Conservation (phyloP, 2,113 vertebrate species). For the Gavia stellata region DNA sequence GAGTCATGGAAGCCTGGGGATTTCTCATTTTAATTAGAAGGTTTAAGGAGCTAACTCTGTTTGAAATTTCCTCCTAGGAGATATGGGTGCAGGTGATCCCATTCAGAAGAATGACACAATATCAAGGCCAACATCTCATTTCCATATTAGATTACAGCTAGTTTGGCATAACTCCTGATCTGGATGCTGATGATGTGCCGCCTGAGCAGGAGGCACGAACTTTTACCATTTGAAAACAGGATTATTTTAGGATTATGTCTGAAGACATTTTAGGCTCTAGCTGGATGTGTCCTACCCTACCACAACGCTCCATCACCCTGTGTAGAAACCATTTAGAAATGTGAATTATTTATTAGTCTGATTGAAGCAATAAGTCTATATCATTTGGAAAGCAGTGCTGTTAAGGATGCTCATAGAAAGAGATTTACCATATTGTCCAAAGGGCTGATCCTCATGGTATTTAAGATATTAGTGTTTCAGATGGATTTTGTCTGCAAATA, state of each 20-base stretch:
- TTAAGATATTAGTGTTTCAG: not conserved
- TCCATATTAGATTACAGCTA: conserved; percentile 91
- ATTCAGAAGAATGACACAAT: conserved; percentile 85
- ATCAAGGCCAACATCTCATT: conserved; percentile 86
- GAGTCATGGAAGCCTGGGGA: conserved; percentile 93
- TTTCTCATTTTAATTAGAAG: conserved; percentile 99
- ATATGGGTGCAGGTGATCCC: conserved; percentile 88
- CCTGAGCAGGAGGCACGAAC: conserved; percentile 63
- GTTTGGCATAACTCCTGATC: conserved; percentile 84
- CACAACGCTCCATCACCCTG: not conserved
- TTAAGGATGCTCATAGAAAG: not conserved
- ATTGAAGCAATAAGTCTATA: conserved; percentile 7
- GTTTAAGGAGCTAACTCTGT: conserved; percentile 97
- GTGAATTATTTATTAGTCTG: conserved; percentile 41
- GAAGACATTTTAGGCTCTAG: conserved; percentile 29
- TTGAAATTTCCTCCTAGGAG: conserved; percentile 87
- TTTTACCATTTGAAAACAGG: conserved; percentile 55
- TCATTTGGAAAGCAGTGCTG: not conserved
- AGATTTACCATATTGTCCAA: not conserved
- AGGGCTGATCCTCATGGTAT: not conserved
- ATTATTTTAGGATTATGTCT: conserved; percentile 59
- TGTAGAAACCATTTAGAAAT: conserved; percentile 14
- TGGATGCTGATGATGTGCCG: conserved; percentile 69
- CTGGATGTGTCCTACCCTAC: not conserved
- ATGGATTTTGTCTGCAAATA: not conserved